phyloP scores from a whole-genome alignment of 2,113 vertebrate species.

The Thryonomys swinderianus region DNA sequence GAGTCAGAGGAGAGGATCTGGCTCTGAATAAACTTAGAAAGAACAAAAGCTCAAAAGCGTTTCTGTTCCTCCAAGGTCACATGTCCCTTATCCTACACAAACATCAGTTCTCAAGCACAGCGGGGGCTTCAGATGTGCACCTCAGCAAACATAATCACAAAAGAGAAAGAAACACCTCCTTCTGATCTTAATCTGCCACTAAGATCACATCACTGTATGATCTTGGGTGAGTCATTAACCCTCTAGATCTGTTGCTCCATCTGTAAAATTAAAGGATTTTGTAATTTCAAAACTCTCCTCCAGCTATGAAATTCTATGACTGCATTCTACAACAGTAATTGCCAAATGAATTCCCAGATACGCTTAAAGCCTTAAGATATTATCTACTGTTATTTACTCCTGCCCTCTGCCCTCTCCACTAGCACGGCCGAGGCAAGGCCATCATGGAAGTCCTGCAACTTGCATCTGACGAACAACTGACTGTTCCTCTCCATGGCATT shows the following conservation, averaged over 20 bases:
- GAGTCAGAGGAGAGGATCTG: conserved; percentile 17
- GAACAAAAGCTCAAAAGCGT: conserved; percentile 1
- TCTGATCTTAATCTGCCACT: conserved; percentile 24
- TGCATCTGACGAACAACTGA: background rate
- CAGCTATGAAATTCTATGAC: conserved; percentile 51
- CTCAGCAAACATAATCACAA: conserved; percentile 31
- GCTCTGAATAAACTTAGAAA: background rate
- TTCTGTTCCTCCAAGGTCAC: background rate
- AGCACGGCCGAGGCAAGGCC: background rate
- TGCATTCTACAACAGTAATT: conserved; percentile 4
- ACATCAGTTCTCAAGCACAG: background rate
- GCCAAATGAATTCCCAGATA: conserved; percentile 14
- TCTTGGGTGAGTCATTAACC: conserved; percentile 22
- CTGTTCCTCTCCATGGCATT: background rate
- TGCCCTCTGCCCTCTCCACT: background rate
- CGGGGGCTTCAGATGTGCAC: background rate
- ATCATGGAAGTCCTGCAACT: background rate
- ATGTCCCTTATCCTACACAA: background rate
- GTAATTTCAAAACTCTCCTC: conserved; percentile 55
- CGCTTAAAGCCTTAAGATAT: conserved; percentile 36
- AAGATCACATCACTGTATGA: background rate
- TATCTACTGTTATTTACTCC: background rate
- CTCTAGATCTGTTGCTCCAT: conserved; percentile 27
- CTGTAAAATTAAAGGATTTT: conserved; percentile 40
- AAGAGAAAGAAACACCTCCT: conserved; percentile 32